Evolutionary conservation across 2,797 vertebrate species (phyloP), one percentile per base, ranked within the genome.

Genomic region (Phalloptychus januarius): DNA sequence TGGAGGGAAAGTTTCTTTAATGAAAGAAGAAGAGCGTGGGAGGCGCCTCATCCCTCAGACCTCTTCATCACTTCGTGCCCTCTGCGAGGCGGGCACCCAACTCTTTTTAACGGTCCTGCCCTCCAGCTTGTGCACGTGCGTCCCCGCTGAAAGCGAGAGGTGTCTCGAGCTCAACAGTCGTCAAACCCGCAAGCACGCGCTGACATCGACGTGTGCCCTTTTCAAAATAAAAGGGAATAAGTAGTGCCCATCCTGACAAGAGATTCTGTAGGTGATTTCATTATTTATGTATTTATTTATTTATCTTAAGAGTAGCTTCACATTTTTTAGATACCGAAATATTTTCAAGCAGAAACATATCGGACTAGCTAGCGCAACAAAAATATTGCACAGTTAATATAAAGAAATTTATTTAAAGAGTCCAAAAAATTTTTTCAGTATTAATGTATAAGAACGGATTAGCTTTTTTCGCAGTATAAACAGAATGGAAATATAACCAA

Each of bases 191-290:
- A 44, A 36, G 54, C 16, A 31, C 48, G 31, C 65, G 10, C 31
- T 5, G 20, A 76, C 58, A 28, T 67, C 0, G 67, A 69, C 5
- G 1, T 4, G 0, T 3, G 5, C 42, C 0, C 7, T 72, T 78
- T 92, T 90, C 91, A 92, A 82, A 93, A 85, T 91, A 90, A 92
- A 83, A 50, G 48, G 48, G 7, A 8, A 8, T 23, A 48, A 50
- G 23, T 50, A 23, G 23, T 28, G 5, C n/a, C n/a, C n/a, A 28
- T 20, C 46, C 18, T 48, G 20, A 52, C 2, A 52, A 52, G 2
- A 23, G 23, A 52, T 25, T 3, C 2, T 25, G 25, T 8, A 25
- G 7, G 25, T 52, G 6, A 10, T 4, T 15, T 52, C 1, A 54
- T 50, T 48, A 48, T 48, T 46, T 45, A 45, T 45, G 10, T 45